Base-by-base conservation (phyloP, 2,797 vertebrate species). In the Cossypha dichroa region DNA sequence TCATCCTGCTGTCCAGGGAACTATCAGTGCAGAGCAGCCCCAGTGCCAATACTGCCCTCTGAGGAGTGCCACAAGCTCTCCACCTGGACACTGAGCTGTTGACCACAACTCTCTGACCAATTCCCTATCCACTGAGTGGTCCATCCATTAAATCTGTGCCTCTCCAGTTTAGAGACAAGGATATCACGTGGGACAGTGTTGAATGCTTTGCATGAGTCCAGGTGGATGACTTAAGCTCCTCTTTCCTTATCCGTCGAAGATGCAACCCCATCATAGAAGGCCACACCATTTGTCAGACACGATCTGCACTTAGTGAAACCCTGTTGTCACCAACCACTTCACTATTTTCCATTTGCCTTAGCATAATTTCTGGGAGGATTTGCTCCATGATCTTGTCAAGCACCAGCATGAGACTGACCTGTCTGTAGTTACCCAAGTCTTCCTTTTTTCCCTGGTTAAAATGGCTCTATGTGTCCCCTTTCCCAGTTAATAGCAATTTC, bases 201-300 rank as follows among this genome's bases (percentile, higher is more conserved):
- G 1, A 49, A 36, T 49, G 15, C 16, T 56, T 33, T 69, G 19
- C 23, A 18, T 0, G 0, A 38, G 5, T 56, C n/a, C n/a, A n/a
- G 22, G 13, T 21, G 26, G 36, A 13, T 43, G 5, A 18, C 7
- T 21, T 9, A 14, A 6, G 1, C 18, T 63, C 10, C 31, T 62
- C 55, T 75, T 68, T 15, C 4, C 5, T 38, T 36, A 29, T 12
- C 23, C 13, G 25, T 56, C 20, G 63, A 63, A 55, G 13, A 34
- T 15, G 9, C 18, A 55, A 68, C 36, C 6, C 13, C 10, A 5
- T 38, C 25, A 25, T 5, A 18, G 48, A 75, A 43, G 23, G 6
- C 9, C 22, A 15, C 22, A 5, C 36, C 19, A 29, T 38, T n/a
- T 55, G 9, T 29, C 41, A 60, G 34, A 29, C 5, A 43, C 12